Evolutionary conservation across 2,797 vertebrate species (phyloP), one percentile per base, ranked within the genome.

Genomic region (Melanotaenia nigrans): DNA sequence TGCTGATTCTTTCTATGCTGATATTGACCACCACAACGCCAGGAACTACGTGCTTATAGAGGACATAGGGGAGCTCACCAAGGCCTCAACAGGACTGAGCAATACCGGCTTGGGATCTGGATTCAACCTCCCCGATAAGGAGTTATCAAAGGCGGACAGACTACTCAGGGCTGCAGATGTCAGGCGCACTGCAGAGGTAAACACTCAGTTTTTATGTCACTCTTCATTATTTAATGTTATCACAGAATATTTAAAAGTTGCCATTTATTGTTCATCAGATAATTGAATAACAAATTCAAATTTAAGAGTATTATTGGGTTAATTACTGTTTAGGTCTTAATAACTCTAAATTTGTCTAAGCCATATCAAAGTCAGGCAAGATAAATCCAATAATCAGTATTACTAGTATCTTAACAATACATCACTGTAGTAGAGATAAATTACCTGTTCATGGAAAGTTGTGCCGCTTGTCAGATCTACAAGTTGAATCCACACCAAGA

Each of bases 41-140:
- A 95, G 97, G 81, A 99, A 97, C 92, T 99, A 99, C 73, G 96
- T 99, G 62, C 88, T 99, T 59, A 96, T 99, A 71, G 98, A 99
- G 85, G 98, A 99, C 87, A 97, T 99, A 85, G 97, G 97, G 22
- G 97, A 99, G 70, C 96, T 99, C 75, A 96, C 96, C 66, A 99
- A 99, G 89, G 95, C 96, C 38, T 95, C 97, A 40, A 91, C 95
- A 6, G 82, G 96, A 2, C 85, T 99, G 47, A 92, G 94, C 65
- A 93, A 95, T 42, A 90, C 95, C 3, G 61, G 95, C 10, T 85
- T 99, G 53, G 90, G 94, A 61, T 96, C 96, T 71, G 96, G 95
- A 67, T 99, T 98, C 90, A 96, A 91, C 68, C 93, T 99, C 22
- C 96, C 97, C 54, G 97, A 99, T 73, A 99, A 99, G 74, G 97